Base-by-base conservation (phyloP, 2,797 vertebrate genomes). In the Manis pentadactyla region DNA sequence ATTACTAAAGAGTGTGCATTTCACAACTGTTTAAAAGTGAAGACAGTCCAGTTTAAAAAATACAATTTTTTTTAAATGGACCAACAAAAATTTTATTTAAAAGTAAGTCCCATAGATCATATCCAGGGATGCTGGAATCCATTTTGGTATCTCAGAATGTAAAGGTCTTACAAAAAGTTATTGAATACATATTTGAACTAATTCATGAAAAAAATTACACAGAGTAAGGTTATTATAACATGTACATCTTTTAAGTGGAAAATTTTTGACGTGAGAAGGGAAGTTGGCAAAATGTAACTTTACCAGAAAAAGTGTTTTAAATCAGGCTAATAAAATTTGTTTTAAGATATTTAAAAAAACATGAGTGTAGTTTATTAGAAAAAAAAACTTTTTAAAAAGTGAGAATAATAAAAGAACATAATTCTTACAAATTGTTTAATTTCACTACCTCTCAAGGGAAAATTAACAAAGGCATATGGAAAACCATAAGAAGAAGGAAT, bases 221-320 rank as follows among this genome's bases (percentile, higher is more conserved):
- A 29, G 31, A 29, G 15, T 68, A n/a, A 88, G 9, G 18, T n/a
- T 85, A 49, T 79, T 14, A 73, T 37, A 42, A 39, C 7, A 87
- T 34, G 53, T 25, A 66, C 1, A 66, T 31, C 4, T 90, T 83
- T 90, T 55, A 88, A 69, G 15, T 42, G 25, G 15, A 1, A 29
- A 34, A 82, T 12, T n/a, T 94, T 37, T 82, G 46, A 97, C 94
- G 31, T 77, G 42, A 23, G 17, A 87, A 87, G 69, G 34, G 17
- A 82, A 63, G 25, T 46, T 93, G 66, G 66, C 4, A 94, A 90
- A 88, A 61, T 83, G 64, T 34, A 61, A 55, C 37, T 71, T 91
- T 55, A 61, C 49, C 15, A 63, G 46, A 64, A 31, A 86, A 75
- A 93, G 17, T 53, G 9, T 25, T 95, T 89, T 95, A 88, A 55